Evolutionary conservation across 2,888 invertebrate species (phyloP), one percentile per base, ranked within the genome.

Genomic region (Callosobruchus maculatus): DNA sequence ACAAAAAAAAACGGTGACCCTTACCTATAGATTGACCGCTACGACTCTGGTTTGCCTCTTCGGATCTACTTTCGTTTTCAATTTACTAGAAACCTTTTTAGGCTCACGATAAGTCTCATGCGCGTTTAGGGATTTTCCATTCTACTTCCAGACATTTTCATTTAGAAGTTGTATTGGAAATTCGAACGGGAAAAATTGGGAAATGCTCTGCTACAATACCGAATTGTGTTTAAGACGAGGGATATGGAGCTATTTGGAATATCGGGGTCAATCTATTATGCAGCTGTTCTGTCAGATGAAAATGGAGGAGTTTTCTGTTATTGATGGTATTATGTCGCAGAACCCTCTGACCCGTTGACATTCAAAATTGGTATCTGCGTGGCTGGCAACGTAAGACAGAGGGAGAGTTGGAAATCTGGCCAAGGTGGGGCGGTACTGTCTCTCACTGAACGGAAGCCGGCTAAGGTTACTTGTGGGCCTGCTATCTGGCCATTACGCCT

Each of bases 61-160:
- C 18, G 21, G 26, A 70, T 70, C 22, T 70, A 70, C 70, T 70
- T 70, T 70, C 70, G 70, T 70, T 70, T 70, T 70, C 70, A 70
- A 70, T 70, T 70, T 70, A 26, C 70, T 70, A 70, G 26, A 70
- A 70, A 70, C 70, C 70, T 70, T 70, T 70, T 49, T 49, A 49
- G 49, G 49, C 49, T 70, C 70, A 21, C 70, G 70, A 70, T 22
- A 70, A 70, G 70, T 70, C 22, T 70, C 70, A 70, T 26, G 20
- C 70, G 26, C 22, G 22, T 70, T 70, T 26, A 26, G 70, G 69
- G 70, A 26, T 70, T 70, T 70, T 26, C 70, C 70, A 70, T 70
- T 70, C 26, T 26, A 70, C 70, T 70, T 70, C 26, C 70, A 70
- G 70, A 70, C 70, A 70, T 70, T 70, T 70, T 70, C 70, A 70